phyloP scores from a whole-genome alignment of 2,113 vertebrate species.

The Capreolus pygargus region DNA sequence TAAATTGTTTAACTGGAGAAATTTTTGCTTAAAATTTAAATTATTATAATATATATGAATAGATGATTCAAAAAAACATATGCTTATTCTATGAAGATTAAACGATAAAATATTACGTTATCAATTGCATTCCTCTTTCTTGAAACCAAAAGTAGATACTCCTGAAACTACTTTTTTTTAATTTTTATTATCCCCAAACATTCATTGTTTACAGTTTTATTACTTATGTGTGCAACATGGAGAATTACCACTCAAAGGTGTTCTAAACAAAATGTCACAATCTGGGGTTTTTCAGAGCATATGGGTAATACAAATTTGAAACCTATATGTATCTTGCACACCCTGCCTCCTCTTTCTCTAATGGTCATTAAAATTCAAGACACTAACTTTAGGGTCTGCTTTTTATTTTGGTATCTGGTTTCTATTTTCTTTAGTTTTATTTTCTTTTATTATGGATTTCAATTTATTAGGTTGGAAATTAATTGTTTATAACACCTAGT shows the following conservation, averaged over 20 bases:
- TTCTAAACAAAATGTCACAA: neutral
- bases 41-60: neutral
- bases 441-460: neutral
- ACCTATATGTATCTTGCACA: neutral
- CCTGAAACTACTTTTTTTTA: neutral
- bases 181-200: neutral
- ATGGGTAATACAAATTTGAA: neutral
- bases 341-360: neutral
- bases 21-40: slow-evolving; percentile 17
- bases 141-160: neutral
- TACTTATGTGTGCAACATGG: neutral
- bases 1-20: neutral
- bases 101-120: neutral
- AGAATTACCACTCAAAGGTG: neutral
- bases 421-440: neutral
- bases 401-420: neutral
- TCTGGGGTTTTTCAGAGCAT: neutral
- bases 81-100: neutral
- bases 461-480: neutral
- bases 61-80: neutral
- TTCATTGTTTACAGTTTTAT: neutral
- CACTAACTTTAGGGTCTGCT: neutral
- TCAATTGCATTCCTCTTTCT: neutral
- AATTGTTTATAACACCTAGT: neutral
- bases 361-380: neutral